A percentile compares a stretch with the other conserved stretches of the same genome.
Conservation (phyloP, 2,113 vertebrate species). For the Dipodomys spectabilis region DNA sequence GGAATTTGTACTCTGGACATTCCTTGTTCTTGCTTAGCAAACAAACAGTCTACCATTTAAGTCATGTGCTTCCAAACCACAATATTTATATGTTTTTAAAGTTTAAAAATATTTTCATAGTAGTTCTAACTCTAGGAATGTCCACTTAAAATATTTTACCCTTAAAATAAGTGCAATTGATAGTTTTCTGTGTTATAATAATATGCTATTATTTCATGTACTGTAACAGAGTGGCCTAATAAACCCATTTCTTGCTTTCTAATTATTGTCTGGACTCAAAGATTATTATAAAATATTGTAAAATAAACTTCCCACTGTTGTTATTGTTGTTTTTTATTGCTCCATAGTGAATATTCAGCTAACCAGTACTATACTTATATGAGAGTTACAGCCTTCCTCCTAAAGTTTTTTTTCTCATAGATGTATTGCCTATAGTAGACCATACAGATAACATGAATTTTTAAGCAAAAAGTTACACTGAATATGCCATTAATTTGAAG, state of each 20-base stretch:
- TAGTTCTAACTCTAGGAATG: neutral
- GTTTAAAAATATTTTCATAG: neutral
- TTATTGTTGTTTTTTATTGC: neutral
- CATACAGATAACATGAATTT: neutral
- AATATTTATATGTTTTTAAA: neutral
- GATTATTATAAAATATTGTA: neutral
- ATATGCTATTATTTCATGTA: neutral
- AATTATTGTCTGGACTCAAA: neutral
- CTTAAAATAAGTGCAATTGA: neutral
- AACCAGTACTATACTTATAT: neutral
- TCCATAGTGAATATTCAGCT: neutral
- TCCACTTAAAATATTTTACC: neutral
- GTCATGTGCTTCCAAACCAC: neutral
- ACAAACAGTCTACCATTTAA: too few species aligned
- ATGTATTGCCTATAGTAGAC: neutral
- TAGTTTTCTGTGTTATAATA: neutral
- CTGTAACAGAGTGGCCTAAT: neutral
- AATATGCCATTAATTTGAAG: neutral
- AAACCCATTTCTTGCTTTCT: neutral
- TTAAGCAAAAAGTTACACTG: neutral
- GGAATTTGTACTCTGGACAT: too few species aligned
- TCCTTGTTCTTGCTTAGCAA: too few species aligned
- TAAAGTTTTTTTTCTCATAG: neutral
- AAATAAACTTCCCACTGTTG: neutral
- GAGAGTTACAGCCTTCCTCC: neutral